Evolutionary conservation across 2,113 vertebrate species (phyloP).

Genomic region (Piliocolobus tephrosceles): DNA sequence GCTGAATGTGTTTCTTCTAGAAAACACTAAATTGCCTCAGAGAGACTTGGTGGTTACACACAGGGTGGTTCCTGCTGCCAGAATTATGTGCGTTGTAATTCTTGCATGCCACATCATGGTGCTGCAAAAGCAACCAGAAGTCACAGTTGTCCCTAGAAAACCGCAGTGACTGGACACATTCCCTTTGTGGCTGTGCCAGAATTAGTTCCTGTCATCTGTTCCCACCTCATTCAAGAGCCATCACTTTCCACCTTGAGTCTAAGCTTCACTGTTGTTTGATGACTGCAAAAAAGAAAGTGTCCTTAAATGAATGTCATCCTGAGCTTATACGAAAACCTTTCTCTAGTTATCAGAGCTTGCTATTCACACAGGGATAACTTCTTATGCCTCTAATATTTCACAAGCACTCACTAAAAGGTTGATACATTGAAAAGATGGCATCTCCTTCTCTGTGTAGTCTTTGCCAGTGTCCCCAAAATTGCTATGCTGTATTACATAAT

Average conservation of each 20-base stretch:
- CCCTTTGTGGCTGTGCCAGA: not conserved
- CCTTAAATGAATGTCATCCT: conserved; percentile 41
- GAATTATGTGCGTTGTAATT: not conserved
- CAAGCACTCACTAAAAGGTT: conserved; percentile 73
- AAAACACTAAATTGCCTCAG: conserved; percentile 12
- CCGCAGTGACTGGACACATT: conserved; percentile 12
- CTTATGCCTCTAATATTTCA: conserved; percentile 68
- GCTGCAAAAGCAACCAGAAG: not conserved
- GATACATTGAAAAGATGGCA: conserved; percentile 79
- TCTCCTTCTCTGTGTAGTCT: conserved; percentile 68
- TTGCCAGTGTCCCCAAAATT: conserved; percentile 63
- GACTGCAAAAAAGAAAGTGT: conserved; percentile 54
- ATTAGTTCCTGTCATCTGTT: conserved; percentile 9
- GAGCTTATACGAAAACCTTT: conserved; percentile 62
- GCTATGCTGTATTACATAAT: conserved; percentile 83
- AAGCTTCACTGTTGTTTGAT: not conserved
- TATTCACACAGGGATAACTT: conserved; percentile 65
- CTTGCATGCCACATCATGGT: not conserved
- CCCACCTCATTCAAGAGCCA: not conserved
- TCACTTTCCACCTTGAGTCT: conserved; percentile 31
- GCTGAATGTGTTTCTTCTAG: not conserved
- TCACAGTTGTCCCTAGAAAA: conserved; percentile 53
- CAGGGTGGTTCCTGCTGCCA: not conserved
- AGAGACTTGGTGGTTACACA: not conserved
- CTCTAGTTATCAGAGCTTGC: conserved; percentile 65